These are phyloP conservation scores for Zaprionus tsacasi DNA, from an alignment of 1,140 invertebrate genomes.

Conservation along the genomic window DNA sequence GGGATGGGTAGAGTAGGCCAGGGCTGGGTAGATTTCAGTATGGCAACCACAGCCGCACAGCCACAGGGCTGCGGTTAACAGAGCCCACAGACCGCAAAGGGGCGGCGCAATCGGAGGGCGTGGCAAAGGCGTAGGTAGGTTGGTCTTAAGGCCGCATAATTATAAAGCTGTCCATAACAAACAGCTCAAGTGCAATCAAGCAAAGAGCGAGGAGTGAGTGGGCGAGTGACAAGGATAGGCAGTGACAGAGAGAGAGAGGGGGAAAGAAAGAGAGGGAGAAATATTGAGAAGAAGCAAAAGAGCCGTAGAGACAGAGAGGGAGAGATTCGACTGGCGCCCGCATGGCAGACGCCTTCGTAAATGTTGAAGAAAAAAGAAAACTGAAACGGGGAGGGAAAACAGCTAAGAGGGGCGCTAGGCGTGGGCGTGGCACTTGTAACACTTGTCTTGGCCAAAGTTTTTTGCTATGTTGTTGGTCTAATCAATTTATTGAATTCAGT, in stretches of 20 bases:
- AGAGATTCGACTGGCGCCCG: slow-evolving; percentile 57
- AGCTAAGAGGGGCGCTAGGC: not conserved
- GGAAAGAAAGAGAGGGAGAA: not conserved
- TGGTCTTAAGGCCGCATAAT: slow-evolving; percentile 52
- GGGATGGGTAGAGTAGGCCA: not conserved
- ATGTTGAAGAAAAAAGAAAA: slow-evolving; percentile 29
- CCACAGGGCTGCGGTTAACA: slow-evolving; percentile 30
- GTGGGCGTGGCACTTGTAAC: slow-evolving; percentile 62
- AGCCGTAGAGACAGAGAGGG: not conserved
- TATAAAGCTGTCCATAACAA: slow-evolving; percentile 60
- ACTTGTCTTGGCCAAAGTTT: slow-evolving; percentile 40
- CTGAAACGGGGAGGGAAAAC: not conserved
- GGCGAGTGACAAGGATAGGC: not conserved
- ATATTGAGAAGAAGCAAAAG: not conserved
- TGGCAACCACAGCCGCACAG: slow-evolving; percentile 25
- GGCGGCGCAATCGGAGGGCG: not conserved
- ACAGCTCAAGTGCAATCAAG: slow-evolving; percentile 49
- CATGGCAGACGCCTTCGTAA: slow-evolving; percentile 63
- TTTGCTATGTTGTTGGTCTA: slow-evolving; percentile 39
- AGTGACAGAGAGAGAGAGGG: not conserved
- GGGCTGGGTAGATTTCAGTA: not conserved
- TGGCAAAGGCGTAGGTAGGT: slow-evolving; percentile 14
- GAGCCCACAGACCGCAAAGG: not conserved
- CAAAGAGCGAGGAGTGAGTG: slow-evolving; percentile 3
- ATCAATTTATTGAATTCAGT: slow-evolving; percentile 80